Evolutionary conservation across 2,888 invertebrate species (phyloP), one percentile per base, ranked within the genome.

Genomic region (Bembecia ichneumoniformis): DNA sequence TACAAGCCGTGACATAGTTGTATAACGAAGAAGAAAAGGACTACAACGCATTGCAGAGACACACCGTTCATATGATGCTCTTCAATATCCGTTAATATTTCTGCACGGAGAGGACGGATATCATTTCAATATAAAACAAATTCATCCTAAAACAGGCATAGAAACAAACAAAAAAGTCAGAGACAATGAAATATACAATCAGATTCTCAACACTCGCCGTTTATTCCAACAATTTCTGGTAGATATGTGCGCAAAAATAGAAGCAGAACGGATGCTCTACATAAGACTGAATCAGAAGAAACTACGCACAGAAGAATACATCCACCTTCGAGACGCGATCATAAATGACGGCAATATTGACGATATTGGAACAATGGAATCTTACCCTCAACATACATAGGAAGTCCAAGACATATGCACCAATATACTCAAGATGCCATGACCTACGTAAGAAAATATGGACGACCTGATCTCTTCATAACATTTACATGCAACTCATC

Each of bases 351-450:
- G 46, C 14, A 45, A 45, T 45, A 16, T 43, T 3, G n/a, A 43
- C n/a, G 10, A 7, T 13, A 43, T 43, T 7, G 43, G 43, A 43
- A 43, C 7, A 43, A 43, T 43, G 43, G n/a, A 15, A 45, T 45
- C 3, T 17, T 45, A 14, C 45, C 45, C 7, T 14, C 45, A 9
- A 45, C 45, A 45, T 45, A 9, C n/a, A 17, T n/a, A 14, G 45
- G 45, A n/a, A 45, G 45, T 45, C 17, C 17, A 17, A 14, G 45
- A 3, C 45, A 45, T 15, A 45, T 45, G 45, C 45, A 61, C 0
- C 61, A 62, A 59, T 59, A 59, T 45, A 55, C 59, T 51, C 59
- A 64, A 52, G 61, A 7, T n/a, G n/a, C n/a, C n/a, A n/a, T n/a
- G n/a, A n/a, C n/a, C n/a, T n/a, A n/a, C n/a, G n/a, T n/a, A n/a